Conservation (phyloP, 2,797 vertebrate genomes). For the Luscinia megarhynchos region DNA sequence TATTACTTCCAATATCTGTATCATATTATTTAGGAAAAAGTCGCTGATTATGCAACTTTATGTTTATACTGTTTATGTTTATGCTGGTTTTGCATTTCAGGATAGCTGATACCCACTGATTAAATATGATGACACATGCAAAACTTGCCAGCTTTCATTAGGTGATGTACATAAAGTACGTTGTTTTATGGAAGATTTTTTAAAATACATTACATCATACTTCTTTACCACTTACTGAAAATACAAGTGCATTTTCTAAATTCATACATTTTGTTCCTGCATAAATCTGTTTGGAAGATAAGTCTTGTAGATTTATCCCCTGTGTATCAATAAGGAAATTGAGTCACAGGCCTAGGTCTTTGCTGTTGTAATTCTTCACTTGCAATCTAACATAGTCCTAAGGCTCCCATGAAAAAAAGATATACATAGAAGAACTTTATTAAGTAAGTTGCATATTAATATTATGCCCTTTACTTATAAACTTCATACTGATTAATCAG, state of each 20-base stretch:
- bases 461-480: neutral
- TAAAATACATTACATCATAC: neutral
- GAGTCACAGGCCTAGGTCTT: neutral
- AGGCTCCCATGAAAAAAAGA: neutral
- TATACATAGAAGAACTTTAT: neutral
- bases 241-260: neutral
- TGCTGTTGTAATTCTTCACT: neutral
- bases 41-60: neutral
- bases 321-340: neutral
- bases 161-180: neutral
- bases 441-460: neutral
- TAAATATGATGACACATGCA: neutral
- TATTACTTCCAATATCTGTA: neutral
- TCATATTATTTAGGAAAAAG: neutral
- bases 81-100: neutral
- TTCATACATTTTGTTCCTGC: neutral
- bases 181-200: neutral
- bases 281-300: neutral
- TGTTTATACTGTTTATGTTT: neutral
- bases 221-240: neutral
- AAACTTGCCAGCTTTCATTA: constrained; percentile 1
- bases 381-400: neutral
- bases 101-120: neutral
- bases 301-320: neutral
- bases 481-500: neutral